These are phyloP conservation scores for Ectobius pallidus DNA, from an alignment of 2,888 invertebrate species.

Conservation along the genomic window DNA sequence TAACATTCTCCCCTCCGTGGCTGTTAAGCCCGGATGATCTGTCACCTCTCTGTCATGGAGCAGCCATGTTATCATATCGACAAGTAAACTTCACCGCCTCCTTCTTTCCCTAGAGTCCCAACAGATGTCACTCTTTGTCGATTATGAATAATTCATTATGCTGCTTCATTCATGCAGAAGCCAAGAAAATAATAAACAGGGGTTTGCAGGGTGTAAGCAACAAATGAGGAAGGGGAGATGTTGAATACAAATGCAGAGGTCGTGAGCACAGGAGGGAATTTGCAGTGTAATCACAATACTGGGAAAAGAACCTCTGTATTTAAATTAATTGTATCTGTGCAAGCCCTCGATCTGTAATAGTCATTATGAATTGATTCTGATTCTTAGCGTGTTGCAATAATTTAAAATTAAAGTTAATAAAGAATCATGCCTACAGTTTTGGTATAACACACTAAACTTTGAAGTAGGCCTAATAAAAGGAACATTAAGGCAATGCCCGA, in stretches of 20 bases:
- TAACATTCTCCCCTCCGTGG: not conserved
- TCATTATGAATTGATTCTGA: too few relatives aligned
- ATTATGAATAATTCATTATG: constrained; percentile 40
- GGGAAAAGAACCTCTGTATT: not conserved
- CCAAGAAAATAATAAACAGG: constrained; percentile 38
- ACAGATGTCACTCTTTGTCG: constrained; percentile 42
- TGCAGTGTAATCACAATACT: not conserved
- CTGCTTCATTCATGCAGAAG: constrained; percentile 33
- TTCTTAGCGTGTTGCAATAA: too few relatives aligned
- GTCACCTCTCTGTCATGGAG: constrained; percentile 9
- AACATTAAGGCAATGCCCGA: too few relatives aligned
- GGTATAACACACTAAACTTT: too few relatives aligned
- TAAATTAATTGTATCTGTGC: too few relatives aligned
- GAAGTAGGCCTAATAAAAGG: too few relatives aligned
- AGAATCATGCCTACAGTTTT: too few relatives aligned
- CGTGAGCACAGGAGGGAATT: not conserved
- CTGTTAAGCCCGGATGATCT: not conserved
- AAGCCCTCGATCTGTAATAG: too few relatives aligned
- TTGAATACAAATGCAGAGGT: constrained; percentile 5
- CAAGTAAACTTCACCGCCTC: constrained; percentile 26
- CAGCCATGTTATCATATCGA: constrained; percentile 16
- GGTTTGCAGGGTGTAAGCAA: constrained; percentile 21
- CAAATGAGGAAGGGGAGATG: not conserved
- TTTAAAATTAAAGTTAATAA: too few relatives aligned
- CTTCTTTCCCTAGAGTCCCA: constrained; percentile 38